Evolutionary conservation across 2,888 invertebrate genomes (phyloP).

Genomic region (Selenia dentaria): DNA sequence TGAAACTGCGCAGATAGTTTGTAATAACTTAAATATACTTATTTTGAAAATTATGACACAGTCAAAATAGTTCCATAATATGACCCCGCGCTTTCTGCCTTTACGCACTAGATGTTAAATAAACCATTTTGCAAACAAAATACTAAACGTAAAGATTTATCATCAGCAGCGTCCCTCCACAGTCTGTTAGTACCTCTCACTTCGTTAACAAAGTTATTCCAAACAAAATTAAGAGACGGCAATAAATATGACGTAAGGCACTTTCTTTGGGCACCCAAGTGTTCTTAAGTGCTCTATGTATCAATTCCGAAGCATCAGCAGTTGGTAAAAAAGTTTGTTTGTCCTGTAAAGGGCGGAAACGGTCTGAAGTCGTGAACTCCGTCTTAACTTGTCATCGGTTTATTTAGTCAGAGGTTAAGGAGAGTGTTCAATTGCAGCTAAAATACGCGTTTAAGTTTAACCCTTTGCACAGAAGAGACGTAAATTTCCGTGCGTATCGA

Average conservation of each 20-base stretch:
- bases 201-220: conserved; percentile 32
- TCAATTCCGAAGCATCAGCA: conserved; percentile 55
- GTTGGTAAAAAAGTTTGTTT: conserved; percentile 57
- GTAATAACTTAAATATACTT: too few relatives aligned
- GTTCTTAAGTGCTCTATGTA: conserved; percentile 65
- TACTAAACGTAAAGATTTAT: too few relatives aligned
- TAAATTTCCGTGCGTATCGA: too few relatives aligned
- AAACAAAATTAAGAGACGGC: conserved; percentile 30
- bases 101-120: too few relatives aligned
- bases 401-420: conserved; percentile 46
- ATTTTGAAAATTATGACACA: too few relatives aligned
- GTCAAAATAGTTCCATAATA: too few relatives aligned
- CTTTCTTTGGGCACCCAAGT: conserved; percentile 43
- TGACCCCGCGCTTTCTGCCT: too few relatives aligned
- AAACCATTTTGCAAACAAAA: too few relatives aligned
- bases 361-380: conserved; percentile 50
- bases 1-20: too few relatives aligned
- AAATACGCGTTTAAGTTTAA: conserved; percentile 4
- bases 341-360: conserved; percentile 38
- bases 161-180: background rate
- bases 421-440: conserved; percentile 22
- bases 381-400: conserved; percentile 60
- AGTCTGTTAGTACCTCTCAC: conserved; percentile 9
- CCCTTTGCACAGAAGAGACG: too few relatives aligned
- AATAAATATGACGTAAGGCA: conserved; percentile 31